Conservation (phyloP, 92 coral and sea anemone species). For the Hydrozoanthus gracilis region DNA sequence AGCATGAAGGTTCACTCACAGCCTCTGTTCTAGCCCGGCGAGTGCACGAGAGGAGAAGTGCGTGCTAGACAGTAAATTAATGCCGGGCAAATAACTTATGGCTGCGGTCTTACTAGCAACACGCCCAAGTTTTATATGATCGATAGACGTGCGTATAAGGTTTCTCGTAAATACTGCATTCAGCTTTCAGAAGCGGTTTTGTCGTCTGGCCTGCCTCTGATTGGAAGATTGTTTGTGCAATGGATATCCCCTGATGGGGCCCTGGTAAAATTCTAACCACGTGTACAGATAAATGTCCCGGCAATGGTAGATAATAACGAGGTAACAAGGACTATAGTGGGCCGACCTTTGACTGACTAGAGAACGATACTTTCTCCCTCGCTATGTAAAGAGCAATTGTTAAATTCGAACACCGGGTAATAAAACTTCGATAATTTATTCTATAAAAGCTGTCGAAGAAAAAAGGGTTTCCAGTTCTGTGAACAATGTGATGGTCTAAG, state of each 20-base stretch:
- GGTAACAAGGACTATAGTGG: slow-evolving; percentile 30
- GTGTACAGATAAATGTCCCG: slow-evolving; percentile 6
- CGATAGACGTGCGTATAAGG: slow-evolving; percentile 70
- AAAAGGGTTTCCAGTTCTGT: not conserved
- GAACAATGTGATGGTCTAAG: not conserved
- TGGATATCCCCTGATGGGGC: slow-evolving; percentile 48
- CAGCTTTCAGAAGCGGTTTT: slow-evolving; percentile 60
- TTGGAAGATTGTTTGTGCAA: slow-evolving; percentile 47
- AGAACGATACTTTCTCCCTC: not conserved
- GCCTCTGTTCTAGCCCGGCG: slow-evolving; percentile 64
- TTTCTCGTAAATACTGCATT: slow-evolving; percentile 82
- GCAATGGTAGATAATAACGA: not conserved
- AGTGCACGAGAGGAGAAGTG: slow-evolving; percentile 60
- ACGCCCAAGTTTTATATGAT: slow-evolving; percentile 55
- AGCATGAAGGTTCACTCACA: slow-evolving; percentile 93
- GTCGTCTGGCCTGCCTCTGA: slow-evolving; percentile 81
- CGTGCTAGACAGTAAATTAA: slow-evolving; percentile 89
- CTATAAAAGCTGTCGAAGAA: not conserved
- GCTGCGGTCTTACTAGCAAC: slow-evolving; percentile 33
- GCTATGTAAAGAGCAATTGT: not conserved
- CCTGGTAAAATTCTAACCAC: slow-evolving; percentile 36
- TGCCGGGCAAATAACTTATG: slow-evolving; percentile 71
- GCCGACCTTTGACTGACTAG: slow-evolving; percentile 2
- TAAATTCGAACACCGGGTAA: not conserved
- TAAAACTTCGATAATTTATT: not conserved